These are phyloP conservation scores for Platysternon megacephalum DNA, from an alignment of 2,113 vertebrate genomes.

Conservation along the genomic window DNA sequence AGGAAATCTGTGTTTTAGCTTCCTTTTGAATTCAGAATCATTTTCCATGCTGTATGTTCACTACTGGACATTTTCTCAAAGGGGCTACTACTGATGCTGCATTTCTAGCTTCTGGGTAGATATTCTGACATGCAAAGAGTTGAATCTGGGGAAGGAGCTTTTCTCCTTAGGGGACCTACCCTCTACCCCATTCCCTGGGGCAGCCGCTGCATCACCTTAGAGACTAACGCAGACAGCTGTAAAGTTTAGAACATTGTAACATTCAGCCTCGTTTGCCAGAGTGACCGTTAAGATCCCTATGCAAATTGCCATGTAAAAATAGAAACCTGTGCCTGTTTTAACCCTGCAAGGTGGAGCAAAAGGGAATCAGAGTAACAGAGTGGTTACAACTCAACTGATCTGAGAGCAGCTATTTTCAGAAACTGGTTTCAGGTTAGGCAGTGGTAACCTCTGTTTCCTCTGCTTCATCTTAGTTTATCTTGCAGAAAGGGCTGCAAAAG, in stretches of 20 bases:
- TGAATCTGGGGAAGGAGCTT: background rate
- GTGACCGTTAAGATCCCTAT: background rate
- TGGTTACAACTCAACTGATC: background rate
- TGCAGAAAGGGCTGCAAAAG: background rate
- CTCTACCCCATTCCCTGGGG: background rate
- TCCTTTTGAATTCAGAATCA: background rate
- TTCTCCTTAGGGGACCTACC: background rate
- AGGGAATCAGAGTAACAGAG: background rate
- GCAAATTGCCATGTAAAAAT: background rate
- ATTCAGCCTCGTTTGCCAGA: background rate
- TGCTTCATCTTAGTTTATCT: background rate
- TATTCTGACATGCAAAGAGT: background rate
- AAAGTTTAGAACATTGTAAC: background rate
- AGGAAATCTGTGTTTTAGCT: background rate
- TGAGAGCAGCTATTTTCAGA: background rate
- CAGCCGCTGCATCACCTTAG: background rate
- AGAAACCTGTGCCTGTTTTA: background rate
- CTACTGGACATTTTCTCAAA: background rate
- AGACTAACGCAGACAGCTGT: background rate
- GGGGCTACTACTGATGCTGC: background rate
- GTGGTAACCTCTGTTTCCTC: background rate
- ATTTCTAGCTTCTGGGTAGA: background rate
- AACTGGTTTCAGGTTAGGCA: background rate
- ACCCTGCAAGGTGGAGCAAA: background rate
- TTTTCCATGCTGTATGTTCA: background rate